These are phyloP conservation scores for Hanleya hanleyi DNA, from an alignment of 2,888 invertebrate genomes.

Conservation along the genomic window DNA sequence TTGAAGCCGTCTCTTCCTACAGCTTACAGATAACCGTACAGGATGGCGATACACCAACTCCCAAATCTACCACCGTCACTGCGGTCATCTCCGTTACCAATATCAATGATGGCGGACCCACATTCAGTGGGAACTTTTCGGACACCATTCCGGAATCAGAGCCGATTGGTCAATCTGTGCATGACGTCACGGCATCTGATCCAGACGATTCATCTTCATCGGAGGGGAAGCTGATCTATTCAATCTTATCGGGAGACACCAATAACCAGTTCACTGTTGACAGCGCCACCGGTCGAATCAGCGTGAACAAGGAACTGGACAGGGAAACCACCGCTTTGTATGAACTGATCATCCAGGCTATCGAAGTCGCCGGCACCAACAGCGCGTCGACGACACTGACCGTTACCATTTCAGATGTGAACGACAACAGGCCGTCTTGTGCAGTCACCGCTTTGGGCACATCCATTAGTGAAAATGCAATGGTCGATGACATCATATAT, in stretches of 20 bases:
- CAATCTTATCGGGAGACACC: slow-evolving; percentile 44
- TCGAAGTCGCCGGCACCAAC: slow-evolving; percentile 41
- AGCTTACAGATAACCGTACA: slow-evolving; percentile 18
- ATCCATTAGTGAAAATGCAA: slow-evolving; percentile 39
- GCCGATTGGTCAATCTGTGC: slow-evolving; percentile 29
- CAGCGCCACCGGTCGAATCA: slow-evolving; percentile 20
- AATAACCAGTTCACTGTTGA: slow-evolving; percentile 44
- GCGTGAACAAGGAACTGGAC: slow-evolving; percentile 14
- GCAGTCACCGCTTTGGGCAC: slow-evolving; percentile 33
- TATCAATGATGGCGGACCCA: slow-evolving; percentile 52
- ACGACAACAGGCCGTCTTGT: slow-evolving; percentile 50
- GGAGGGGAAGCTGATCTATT: slow-evolving; percentile 47
- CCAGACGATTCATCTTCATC: slow-evolving; percentile 41
- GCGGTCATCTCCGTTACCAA: slow-evolving; percentile 46
- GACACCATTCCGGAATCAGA: slow-evolving; percentile 18
- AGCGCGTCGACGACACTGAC: slow-evolving; percentile 36
- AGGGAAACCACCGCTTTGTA: slow-evolving; percentile 11
- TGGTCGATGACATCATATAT: slow-evolving; percentile 23
- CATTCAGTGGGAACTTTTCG: slow-evolving; percentile 36
- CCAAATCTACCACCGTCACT: slow-evolving; percentile 34
- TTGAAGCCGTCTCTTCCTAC: background rate
- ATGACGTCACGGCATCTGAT: slow-evolving; percentile 46
- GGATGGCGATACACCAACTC: slow-evolving; percentile 14
- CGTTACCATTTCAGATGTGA: slow-evolving; percentile 38
- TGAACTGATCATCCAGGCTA: slow-evolving; percentile 20